Conservation (phyloP, 1,140 invertebrate species). For the Ostrea denselamellosa region DNA sequence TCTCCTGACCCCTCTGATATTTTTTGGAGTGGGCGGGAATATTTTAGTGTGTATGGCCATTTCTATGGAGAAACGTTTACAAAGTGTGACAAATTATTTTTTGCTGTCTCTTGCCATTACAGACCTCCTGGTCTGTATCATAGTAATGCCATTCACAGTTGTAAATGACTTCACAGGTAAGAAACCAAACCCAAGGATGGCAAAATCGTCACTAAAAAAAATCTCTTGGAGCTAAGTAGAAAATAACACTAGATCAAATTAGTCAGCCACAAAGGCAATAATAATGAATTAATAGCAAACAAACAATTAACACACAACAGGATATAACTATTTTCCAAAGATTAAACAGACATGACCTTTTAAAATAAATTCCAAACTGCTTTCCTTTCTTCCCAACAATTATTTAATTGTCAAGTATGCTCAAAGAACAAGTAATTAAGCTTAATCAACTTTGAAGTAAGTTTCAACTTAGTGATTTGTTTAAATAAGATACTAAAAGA, state of each 20-base stretch:
- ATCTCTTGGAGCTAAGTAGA: background rate
- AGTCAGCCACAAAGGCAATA: background rate
- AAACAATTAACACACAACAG: background rate
- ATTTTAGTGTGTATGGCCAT: slow-evolving; percentile 97
- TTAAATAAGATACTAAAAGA: slow-evolving; percentile 12
- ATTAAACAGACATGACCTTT: background rate
- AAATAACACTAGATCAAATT: background rate
- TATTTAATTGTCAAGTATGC: background rate
- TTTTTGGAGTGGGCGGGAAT: slow-evolving; percentile 88
- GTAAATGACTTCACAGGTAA: slow-evolving; percentile 83
- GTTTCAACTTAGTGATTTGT: background rate
- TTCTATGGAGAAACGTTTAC: slow-evolving; percentile 94
- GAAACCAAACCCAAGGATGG: slow-evolving; percentile 38
- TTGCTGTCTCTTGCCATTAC: slow-evolving; percentile 96
- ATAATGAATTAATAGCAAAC: background rate
- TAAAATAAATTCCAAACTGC: background rate
- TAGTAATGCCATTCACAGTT: slow-evolving; percentile 87
- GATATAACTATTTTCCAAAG: background rate
- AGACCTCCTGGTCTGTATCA: slow-evolving; percentile 91
- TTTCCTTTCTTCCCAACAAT: background rate
- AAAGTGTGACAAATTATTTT: slow-evolving; percentile 96
- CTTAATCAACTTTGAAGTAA: background rate
- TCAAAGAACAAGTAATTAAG: background rate
- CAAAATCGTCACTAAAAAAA: background rate
- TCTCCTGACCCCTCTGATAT: slow-evolving; percentile 68